A percentile compares a stretch with the other conserved stretches of the same genome.
Evolutionary conservation across 2,888 invertebrate genomes (phyloP).

Genomic region (Uloborus plumipes): DNA sequence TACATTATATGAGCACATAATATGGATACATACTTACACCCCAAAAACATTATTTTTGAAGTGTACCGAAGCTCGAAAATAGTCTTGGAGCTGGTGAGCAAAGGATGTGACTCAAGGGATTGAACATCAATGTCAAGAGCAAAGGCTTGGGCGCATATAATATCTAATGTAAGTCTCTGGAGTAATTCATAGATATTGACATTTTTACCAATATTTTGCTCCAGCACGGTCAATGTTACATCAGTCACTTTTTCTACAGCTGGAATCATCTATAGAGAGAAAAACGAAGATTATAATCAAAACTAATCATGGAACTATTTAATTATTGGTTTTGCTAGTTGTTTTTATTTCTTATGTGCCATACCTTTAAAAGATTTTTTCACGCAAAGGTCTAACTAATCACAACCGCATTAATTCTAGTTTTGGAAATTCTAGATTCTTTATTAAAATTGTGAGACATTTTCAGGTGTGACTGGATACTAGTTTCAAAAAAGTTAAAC

Average conservation of each 20-base stretch:
- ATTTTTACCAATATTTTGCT: slow-evolving; percentile 67
- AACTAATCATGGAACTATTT: not conserved
- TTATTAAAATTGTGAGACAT: too few relatives aligned
- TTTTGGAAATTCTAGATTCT: too few relatives aligned
- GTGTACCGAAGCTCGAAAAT: slow-evolving; percentile 25
- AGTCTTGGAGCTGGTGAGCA: slow-evolving; percentile 67
- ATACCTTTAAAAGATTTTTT: too few relatives aligned
- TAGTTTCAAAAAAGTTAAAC: too few relatives aligned
- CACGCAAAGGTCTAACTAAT: too few relatives aligned
- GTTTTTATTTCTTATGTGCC: too few relatives aligned
- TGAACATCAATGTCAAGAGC: slow-evolving; percentile 72
- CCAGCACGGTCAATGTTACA: slow-evolving; percentile 70
- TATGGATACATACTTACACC: slow-evolving; percentile 25
- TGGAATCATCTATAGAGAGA: slow-evolving; percentile 63
- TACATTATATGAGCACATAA: too few relatives aligned
- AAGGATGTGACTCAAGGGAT: slow-evolving; percentile 70
- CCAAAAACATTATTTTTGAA: slow-evolving; percentile 37
- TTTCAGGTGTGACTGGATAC: too few relatives aligned
- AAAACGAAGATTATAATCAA: not conserved
- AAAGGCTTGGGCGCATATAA: slow-evolving; percentile 73
- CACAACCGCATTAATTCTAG: too few relatives aligned
- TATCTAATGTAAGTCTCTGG: slow-evolving; percentile 73
- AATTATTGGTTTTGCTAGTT: too few relatives aligned
- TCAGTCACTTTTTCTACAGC: slow-evolving; percentile 71
- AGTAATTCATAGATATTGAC: slow-evolving; percentile 72